Base-by-base conservation (phyloP, 1,140 invertebrate genomes). In the Pemphigus obesinymphae region DNA sequence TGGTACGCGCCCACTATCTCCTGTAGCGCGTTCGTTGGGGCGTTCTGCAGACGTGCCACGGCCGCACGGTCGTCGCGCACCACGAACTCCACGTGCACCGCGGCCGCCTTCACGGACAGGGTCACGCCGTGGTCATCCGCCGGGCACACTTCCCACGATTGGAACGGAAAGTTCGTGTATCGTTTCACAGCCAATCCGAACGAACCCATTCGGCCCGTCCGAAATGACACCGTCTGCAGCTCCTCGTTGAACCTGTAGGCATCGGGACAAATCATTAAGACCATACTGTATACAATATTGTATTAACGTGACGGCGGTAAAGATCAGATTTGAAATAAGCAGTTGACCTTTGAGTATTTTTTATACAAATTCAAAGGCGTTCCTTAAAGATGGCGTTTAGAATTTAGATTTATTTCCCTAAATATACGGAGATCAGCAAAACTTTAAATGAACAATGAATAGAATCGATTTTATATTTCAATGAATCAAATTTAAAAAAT, bases 91-190 rank as follows among this genome's bases (percentile, higher is more conserved):
- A 91, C 87, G 81, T 91, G 90, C 45, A 93, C 88, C n/a, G 92
- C 89, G 1, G 92, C 90, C 1, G 91, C 91, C 3, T 90, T 92
- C 6, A 93, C 88, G 82, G 87, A 89, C 8, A 93, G 88, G 6
- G 90, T 84, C 7, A 92, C 88, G 0, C 88, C 91, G 82, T 88
- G 88, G 84, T 86, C 87, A 20, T 87, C 87, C 84, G 92, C 91
- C 0, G 94, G 94, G 84, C 90, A 91, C 3, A 95, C 84, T 85
- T 96, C 94, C 93, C 94, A 96, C 10, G 91, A 92, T 87, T 96
- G 94, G 86, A 92, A 95, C 0, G 94, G 94, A 83, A 96, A 88
- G 87, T 95, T 95, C 29, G 91, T 89, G 87, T 93, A 95, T 61
- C 91, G 89, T 83, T 92, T 90, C 1, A 90, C 89, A 0, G 92